A percentile compares a stretch with the other conserved stretches of the same genome.
phyloP scores from a whole-genome alignment of 2,797 vertebrate genomes.

The Scyliorhinus canicula region DNA sequence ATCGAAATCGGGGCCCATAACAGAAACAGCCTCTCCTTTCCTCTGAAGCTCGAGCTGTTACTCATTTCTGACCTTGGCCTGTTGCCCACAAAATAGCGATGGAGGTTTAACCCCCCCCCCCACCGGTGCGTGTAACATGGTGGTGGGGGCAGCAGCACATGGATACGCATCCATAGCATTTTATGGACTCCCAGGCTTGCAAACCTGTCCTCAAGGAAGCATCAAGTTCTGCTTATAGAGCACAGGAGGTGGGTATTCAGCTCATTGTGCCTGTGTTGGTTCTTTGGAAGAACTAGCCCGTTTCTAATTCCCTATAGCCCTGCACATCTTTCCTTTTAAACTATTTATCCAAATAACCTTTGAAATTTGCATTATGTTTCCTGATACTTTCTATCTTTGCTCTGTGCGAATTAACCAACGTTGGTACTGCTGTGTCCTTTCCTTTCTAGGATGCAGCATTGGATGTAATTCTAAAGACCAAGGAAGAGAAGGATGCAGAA shows the following conservation, averaged over 20 bases:
- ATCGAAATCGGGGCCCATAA: too few species aligned
- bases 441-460: slow-evolving; percentile 46
- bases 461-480: slow-evolving; percentile 68
- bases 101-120: too few species aligned
- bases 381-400: background rate
- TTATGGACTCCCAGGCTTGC: too few species aligned
- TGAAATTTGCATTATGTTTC: background rate
- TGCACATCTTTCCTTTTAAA: background rate
- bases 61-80: too few species aligned
- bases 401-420: background rate
- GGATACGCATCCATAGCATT: too few species aligned
- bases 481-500: slow-evolving; percentile 80
- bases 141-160: too few species aligned
- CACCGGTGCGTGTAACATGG: too few species aligned
- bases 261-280: background rate
- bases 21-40: too few species aligned
- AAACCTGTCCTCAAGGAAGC: too few species aligned
- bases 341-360: background rate
- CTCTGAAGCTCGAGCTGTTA: too few species aligned
- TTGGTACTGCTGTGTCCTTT: slow-evolving; percentile 9
- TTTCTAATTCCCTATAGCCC: background rate
- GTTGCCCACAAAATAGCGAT: too few species aligned
- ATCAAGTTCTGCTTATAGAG: background rate
- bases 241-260: background rate
- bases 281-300: background rate